A percentile compares a stretch with the other conserved stretches of the same genome.
Evolutionary conservation across 2,797 vertebrate genomes (phyloP).

Genomic region (Prionace glauca): DNA sequence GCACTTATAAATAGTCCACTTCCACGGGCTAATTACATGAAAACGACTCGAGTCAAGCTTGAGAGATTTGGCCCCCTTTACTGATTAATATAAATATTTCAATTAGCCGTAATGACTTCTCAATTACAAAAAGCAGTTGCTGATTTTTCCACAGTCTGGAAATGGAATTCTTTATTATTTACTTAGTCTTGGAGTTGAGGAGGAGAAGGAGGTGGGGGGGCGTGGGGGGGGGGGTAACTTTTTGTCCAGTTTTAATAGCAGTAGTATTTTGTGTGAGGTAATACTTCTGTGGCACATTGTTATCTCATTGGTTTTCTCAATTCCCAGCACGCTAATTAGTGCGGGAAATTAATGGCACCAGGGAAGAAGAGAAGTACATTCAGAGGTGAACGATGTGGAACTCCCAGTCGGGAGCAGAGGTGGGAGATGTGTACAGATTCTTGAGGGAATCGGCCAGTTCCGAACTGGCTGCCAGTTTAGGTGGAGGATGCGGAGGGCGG

Average conservation of each 20-base stretch:
- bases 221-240: no score
- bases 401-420: background rate
- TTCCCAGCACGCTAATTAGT: background rate
- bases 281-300: background rate
- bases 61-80: background rate
- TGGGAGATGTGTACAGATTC: background rate
- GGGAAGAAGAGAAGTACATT: background rate
- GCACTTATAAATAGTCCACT: background rate
- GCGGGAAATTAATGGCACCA: background rate
- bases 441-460: no score
- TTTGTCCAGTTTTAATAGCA: background rate
- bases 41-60: background rate
- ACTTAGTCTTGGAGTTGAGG: background rate
- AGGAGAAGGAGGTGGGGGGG: no score
- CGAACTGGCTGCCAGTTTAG: background rate
- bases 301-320: background rate
- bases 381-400: background rate
- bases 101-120: background rate
- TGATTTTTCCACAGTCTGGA: background rate
- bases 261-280: background rate
- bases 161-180: slow-evolving; percentile 15
- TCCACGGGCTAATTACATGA: background rate
- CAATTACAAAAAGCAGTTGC: background rate
- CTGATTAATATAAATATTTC: slow-evolving; percentile 35
- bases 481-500: no score